Conservation (phyloP, 2,888 invertebrate species). For the Epirrhoe alternata region DNA sequence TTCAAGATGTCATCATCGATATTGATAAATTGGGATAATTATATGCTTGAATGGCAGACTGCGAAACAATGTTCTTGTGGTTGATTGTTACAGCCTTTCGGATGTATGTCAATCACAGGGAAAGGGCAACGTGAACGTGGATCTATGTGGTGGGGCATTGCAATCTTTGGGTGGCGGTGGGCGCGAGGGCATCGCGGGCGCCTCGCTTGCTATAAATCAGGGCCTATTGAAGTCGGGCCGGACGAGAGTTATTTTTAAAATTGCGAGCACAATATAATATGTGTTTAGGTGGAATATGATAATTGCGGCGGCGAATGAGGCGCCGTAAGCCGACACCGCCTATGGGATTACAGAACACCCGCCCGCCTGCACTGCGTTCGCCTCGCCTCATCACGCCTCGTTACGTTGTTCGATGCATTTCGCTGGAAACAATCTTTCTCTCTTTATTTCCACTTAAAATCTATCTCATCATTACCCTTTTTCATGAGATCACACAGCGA, state of each 20-base stretch:
- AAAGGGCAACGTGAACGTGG: slow-evolving; percentile 35
- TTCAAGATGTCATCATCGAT: not conserved
- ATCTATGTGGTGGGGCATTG: slow-evolving; percentile 58
- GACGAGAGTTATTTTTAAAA: slow-evolving; percentile 83
- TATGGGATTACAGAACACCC: slow-evolving; percentile 79
- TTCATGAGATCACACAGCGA: no score
- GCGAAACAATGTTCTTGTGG: not conserved
- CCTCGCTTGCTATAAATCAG: slow-evolving; percentile 75
- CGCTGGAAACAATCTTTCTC: slow-evolving; percentile 36
- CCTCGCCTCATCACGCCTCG: slow-evolving; percentile 59
- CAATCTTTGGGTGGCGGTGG: slow-evolving; percentile 58
- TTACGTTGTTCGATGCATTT: slow-evolving; percentile 52
- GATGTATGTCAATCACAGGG: slow-evolving; percentile 7
- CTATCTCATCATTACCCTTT: slow-evolving; percentile 5
- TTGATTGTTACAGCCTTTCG: not conserved
- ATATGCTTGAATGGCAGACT: not conserved
- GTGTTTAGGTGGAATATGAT: slow-evolving; percentile 85
- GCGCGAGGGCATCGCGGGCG: slow-evolving; percentile 53
- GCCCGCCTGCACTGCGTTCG: slow-evolving; percentile 48
- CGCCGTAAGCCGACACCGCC: slow-evolving; percentile 82
- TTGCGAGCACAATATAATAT: slow-evolving; percentile 83
- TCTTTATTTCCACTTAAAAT: slow-evolving; percentile 37
- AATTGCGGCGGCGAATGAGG: slow-evolving; percentile 77
- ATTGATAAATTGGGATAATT: not conserved
- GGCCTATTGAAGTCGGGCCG: slow-evolving; percentile 77